Conservation (phyloP, 2,797 vertebrate species). For the Eptatretus atami region DNA sequence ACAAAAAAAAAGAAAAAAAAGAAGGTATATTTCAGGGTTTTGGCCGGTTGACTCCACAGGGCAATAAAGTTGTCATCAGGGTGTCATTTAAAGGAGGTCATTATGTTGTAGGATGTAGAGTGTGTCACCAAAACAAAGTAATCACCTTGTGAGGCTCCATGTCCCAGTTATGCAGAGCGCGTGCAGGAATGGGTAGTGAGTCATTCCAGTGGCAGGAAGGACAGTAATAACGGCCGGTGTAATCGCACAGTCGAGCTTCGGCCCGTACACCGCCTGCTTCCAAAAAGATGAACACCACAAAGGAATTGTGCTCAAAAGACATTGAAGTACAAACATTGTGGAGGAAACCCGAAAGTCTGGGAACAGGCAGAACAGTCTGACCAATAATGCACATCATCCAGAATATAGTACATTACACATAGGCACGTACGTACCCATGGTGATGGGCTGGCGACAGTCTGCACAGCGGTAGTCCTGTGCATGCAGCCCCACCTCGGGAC, state of each 20-base stretch:
- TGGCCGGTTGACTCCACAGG: no score
- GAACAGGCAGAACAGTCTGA: neutral
- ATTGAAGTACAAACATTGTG: no score
- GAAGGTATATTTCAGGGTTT: no score
- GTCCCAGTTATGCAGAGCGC: constrained; percentile 94
- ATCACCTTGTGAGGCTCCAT: constrained; percentile 58
- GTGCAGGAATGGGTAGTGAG: constrained; percentile 42
- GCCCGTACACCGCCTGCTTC: constrained; percentile 39
- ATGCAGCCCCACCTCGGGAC: constrained; percentile 62
- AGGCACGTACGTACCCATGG: constrained; percentile 36
- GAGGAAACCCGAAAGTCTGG: neutral
- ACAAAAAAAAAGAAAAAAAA: no score
- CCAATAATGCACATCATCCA: no score
- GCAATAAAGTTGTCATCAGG: no score
- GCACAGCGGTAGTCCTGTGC: constrained; percentile 80
- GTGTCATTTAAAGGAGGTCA: no score
- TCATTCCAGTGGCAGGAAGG: constrained; percentile 90
- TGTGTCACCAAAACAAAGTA: neutral
- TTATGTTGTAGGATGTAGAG: no score
- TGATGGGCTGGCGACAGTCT: constrained; percentile 51
- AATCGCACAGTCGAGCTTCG: constrained; percentile 78
- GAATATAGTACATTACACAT: no score
- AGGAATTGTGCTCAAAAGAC: neutral
- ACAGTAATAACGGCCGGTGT: constrained; percentile 85
- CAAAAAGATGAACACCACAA: constrained; percentile 7